Base-by-base conservation (phyloP, 2,888 invertebrate genomes). In the Neoitamus cyanurus region DNA sequence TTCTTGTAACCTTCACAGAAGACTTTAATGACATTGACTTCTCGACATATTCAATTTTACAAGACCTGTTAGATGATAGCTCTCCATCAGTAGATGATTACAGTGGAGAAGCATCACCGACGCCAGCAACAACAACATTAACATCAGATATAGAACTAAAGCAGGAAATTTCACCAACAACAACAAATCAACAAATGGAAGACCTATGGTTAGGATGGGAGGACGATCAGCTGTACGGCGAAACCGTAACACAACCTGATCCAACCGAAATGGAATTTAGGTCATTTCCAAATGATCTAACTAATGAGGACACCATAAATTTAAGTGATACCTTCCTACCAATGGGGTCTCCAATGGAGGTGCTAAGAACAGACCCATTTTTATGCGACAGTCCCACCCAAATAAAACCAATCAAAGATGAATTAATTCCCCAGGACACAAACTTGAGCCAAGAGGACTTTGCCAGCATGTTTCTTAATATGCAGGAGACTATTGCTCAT, bases 21-120 rank as follows among this genome's bases (percentile, higher is more conserved):
- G 48, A 78, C 11, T 20, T 78, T 48, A 11, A 78, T 48, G 78
- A 78, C 46, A n/a, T 78, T 46, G 78, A 78, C 30, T 78, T 78
- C 31, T 58, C 78, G 48, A 11, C 46, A 30, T 48, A 28, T 78
- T 48, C 75, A 75, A 75, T 48, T 48, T 25, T 58, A 48, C 58
- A 48, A 25, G 78, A 78, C 20, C 78, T 48, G 15, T 30, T 58
- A 11, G 48, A 58, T 25, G 58, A 78, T 58, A 78, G 15, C 58
- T 28, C 42, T 30, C 30, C 58, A 78, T 46, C 46, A 42, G n/a
- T 48, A 30, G 15, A 42, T 31, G 78, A 48, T 48, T 58, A 9
- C 20, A 58, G 9, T 15, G 58, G 58, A 58, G 58, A 25, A 20
- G 58, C 25, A 25, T 58, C 58, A 58, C 25, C 20, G 11, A 20